Evolutionary conservation across 2,797 vertebrate genomes (phyloP).

Genomic region (Melanotaenia parkinsoni): DNA sequence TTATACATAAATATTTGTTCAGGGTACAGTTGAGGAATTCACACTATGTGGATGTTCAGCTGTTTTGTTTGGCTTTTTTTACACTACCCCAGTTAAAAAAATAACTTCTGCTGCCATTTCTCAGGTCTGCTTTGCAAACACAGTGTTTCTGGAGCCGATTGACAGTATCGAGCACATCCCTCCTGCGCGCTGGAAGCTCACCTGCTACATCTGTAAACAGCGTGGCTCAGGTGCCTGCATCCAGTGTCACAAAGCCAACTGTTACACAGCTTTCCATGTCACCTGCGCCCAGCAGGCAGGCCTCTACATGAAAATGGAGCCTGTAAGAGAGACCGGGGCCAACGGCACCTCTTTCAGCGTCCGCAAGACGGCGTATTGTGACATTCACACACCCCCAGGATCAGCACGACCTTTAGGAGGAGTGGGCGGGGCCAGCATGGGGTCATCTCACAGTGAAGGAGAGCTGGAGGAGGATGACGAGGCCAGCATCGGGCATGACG

Average conservation of each 20-base stretch:
- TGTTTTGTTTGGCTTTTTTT: not conserved
- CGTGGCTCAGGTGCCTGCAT: conserved; percentile 97
- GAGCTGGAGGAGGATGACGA: conserved; percentile 96
- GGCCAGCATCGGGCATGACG: conserved; percentile 91
- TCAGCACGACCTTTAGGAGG: conserved; percentile 87
- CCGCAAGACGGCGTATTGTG: conserved; percentile 98
- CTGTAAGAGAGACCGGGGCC: conserved; percentile 95
- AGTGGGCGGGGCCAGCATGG: conserved; percentile 79
- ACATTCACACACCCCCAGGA: conserved; percentile 97
- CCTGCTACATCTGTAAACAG: conserved; percentile 99
- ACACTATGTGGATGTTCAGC: not conserved
- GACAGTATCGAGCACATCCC: conserved; percentile 99
- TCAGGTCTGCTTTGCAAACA: conserved; percentile 97
- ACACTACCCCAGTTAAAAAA: not conserved
- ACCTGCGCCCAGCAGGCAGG: conserved; percentile 98
- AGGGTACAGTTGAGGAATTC: not conserved
- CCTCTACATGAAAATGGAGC: conserved; percentile 99
- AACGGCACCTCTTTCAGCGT: conserved; percentile 98
- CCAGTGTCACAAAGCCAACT: conserved; percentile 99
- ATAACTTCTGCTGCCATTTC: conserved; percentile 6
- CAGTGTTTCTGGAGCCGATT: conserved; percentile 98
- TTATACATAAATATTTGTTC: not conserved
- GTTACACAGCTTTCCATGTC: conserved; percentile 99
- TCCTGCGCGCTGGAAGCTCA: conserved; percentile 97
- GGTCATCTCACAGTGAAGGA: conserved; percentile 92